Base-by-base conservation (phyloP, 2,113 vertebrate species). In the Oreochromis aureus region DNA sequence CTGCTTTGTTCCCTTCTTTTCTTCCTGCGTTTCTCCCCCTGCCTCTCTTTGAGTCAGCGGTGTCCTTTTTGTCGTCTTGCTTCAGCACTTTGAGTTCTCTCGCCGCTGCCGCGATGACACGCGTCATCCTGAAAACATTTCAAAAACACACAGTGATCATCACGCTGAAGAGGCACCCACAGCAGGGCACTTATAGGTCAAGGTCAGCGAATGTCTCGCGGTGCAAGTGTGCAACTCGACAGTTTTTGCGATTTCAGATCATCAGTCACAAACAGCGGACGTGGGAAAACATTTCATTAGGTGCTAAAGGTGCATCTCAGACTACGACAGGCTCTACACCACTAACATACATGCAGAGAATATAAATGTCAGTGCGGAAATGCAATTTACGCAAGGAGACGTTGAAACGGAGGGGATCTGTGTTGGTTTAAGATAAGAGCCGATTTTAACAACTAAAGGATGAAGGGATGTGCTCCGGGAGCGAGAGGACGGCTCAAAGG, bases 401-500 rank as follows among this genome's bases (percentile, higher is more conserved):
- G 9, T 56, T 85, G 8, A 80, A 89, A 41, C 15, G 2, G 18
- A 55, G 44, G 7, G 10, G 30, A 10, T 85, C 56, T 34, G 16
- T 69, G 19, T 53, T n/a, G 27, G 79, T 36, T 32, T 84, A 81
- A 81, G 83, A 83, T 87, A 15, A 87, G 82, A 81, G 78, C 9
- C 34, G 12, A 84, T 85, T 56, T 84, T 34, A 90, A 80, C 39
- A 85, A 66, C 27, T 59, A 61, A 80, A 87, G 81, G 81, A 87
- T 86, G 82, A 69, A 71, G 59, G 32, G 78, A 53, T 84, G 76
- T 80, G 44, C 85, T 87, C 69, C 82, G 82, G 69, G 55, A 92
- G 88, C 83, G 71, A 85, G 81, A 86, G 86, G 80, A 84, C 44
- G 51, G 83, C 90, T 90, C 94, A 94, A 93, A 93, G 90, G 91